Percentiles rank a stretch among this genome's conserved stretches.
Conservation (phyloP, 2,113 vertebrate species). For the Oncorhynchus mykiss region DNA sequence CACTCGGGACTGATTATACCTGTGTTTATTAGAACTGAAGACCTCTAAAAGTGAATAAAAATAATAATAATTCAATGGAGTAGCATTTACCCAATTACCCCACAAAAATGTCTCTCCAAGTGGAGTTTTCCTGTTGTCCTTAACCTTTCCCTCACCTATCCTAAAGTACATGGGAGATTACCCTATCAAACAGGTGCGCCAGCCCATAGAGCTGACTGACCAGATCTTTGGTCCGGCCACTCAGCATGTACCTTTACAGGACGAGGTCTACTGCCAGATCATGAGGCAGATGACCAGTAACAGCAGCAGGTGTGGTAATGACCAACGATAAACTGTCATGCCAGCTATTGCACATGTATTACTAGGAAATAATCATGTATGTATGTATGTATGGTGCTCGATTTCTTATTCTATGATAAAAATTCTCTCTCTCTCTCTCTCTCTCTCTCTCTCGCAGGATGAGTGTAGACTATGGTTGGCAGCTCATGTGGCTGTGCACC, state of each 20-base stretch:
- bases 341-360: background rate
- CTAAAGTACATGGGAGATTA: slow-evolving; percentile 97
- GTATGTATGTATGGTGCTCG: background rate
- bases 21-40: background rate
- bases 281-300: slow-evolving; percentile 93
- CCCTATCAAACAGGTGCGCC: slow-evolving; percentile 79
- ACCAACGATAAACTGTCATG: background rate
- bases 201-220: slow-evolving; percentile 82
- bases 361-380: background rate
- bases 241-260: slow-evolving; percentile 73
- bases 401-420: too few relatives aligned
- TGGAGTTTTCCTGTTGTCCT: slow-evolving; percentile 51
- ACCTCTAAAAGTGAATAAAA: too few relatives aligned
- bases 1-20: background rate
- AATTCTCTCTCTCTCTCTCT: background rate
- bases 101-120: too few relatives aligned
- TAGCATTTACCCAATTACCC: too few relatives aligned
- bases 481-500: slow-evolving; percentile 90
- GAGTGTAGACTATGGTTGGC: slow-evolving; percentile 87
- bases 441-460: slow-evolving; percentile 67
- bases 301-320: slow-evolving; percentile 69
- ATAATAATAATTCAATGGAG: too few relatives aligned
- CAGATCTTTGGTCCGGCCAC: slow-evolving; percentile 86
- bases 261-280: slow-evolving; percentile 96
- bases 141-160: slow-evolving; percentile 80